Evolutionary conservation across 2,797 vertebrate genomes (phyloP), one percentile per base, ranked within the genome.

Genomic region (Neosilurus mollespiculum): DNA sequence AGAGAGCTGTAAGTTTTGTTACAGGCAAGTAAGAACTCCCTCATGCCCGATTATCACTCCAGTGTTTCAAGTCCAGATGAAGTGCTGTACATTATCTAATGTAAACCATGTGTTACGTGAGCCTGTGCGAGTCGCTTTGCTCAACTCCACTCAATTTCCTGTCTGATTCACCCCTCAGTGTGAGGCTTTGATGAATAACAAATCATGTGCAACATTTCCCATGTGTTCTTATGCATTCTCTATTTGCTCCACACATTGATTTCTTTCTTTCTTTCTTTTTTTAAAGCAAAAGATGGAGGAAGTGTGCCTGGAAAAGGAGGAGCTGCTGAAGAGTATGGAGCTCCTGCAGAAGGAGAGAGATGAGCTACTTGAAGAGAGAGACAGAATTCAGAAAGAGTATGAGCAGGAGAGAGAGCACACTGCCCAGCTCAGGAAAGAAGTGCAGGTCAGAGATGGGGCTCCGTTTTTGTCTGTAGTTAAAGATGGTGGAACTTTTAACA

Each of bases 261-360:
- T 30, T 30, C 30, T 30, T 30, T 30, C 30, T 30, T 30, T 30
- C 30, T 30, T 30, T 30, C 30, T 88, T 87, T 26, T 84, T 56
- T 70, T 58, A 5, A 88, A 99, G 98, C 95, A 98, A 93, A 99
- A 98, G 93, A 94, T 99, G 89, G 97, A 98, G 92, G 97, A 98
- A 93, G 95, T 95, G 30, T 93, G 96, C 87, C 95, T 96, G 93
- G 97, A 98, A 92, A 99, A 98, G 89, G 97, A 97, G 61, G 97
- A 97, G 82, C 89, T 99, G 54, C 89, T 96, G 84, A 96, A 96
- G 85, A 94, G 93, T 87, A 93, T 96, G 90, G 90, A 92, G 1
- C 90, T 95, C 81, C 91, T 97, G 88, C 96, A 98, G 91, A 95
- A 96, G 89, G 97, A 98, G 89, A 96, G 95, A 0, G 86, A 91